phyloP scores from a whole-genome alignment of 2,113 vertebrate genomes.

The Stercorarius parasiticus region DNA sequence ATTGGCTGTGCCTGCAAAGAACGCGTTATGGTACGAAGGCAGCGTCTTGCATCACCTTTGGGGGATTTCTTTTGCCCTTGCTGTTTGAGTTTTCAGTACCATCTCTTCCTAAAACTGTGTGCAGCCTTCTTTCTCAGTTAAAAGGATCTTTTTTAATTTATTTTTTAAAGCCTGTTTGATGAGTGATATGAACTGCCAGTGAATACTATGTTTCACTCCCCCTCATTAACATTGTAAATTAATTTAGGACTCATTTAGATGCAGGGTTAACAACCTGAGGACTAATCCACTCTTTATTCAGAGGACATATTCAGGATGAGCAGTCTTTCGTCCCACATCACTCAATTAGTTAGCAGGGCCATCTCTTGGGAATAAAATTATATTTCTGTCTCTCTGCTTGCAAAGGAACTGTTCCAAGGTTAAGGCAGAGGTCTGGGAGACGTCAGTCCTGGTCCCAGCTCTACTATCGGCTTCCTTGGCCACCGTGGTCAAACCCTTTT shows the following conservation, averaged over 20 bases:
- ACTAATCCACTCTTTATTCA: conserved; percentile 16
- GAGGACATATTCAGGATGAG: neutral
- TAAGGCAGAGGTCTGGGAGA: neutral
- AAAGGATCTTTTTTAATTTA: neutral
- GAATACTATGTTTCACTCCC: neutral
- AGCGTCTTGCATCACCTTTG: neutral
- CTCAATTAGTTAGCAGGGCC: neutral
- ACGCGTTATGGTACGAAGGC: neutral
- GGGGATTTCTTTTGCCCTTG: neutral
- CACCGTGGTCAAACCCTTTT: neutral
- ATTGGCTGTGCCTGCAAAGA: neutral
- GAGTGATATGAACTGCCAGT: neutral
- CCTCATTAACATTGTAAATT: conserved; percentile 28
- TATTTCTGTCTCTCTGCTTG: neutral
- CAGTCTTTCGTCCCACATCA: neutral
- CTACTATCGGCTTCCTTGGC: neutral
- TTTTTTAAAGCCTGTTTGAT: conserved; percentile 19
- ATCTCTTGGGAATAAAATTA: neutral
- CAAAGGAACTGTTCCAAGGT: neutral
- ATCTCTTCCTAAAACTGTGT: neutral
- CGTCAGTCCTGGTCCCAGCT: neutral
- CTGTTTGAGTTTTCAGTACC: neutral
- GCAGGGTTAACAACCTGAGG: conserved; percentile 29
- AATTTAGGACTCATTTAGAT: conserved; percentile 47
- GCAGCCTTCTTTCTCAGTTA: neutral